Evolutionary conservation across 2,888 invertebrate genomes (phyloP), one percentile per base, ranked within the genome.

Genomic region (Drosophila demipolita): DNA sequence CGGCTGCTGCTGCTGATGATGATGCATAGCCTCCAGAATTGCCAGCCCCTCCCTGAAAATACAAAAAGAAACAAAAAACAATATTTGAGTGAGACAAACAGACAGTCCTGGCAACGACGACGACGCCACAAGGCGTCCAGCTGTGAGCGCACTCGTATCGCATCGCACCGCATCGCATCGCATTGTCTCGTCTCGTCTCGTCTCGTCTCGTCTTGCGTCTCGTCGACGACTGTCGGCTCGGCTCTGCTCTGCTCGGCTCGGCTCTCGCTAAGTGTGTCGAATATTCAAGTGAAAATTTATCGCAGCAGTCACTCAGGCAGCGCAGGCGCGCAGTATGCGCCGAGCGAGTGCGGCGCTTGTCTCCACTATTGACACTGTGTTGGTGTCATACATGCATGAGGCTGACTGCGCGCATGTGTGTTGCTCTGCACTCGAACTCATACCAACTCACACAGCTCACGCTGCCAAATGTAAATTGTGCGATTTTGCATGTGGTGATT

Each of bases 11-110:
- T 66, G 86, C 58, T 83, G 83, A 87, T 86, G 85, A 86, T 86
- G 85, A 86, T 88, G 87, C 89, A 88, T 87, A 89, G 89, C 87
- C 86, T 87, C 87, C 72, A 89, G 87, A 86, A 87, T 83, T 82
- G 78, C 45, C 45, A 45, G 45, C 88, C 88, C 86, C 78, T 76
- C 85, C 88, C 85, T 72, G 66, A 87, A 78, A 78, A 35, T 57
- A 73, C 66, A 70, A 9, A 73, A 36, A 32, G 26, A 53, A 52
- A 49, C 42, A 53, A 4, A 12, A 35, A 38, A 38, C 8, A 17
- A 17, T 40, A 26, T 35, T 35, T 60, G 12, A 42, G 36, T 23
- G 60, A 45, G 54, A 23, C 33, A 54, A 23, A 68, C 74, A 33
- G 42, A 57, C 57, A 57, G 45, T 57, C 57, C 57, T 57, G 57